Base-by-base conservation (phyloP, 2,888 invertebrate genomes). In the Athalia rosae region DNA sequence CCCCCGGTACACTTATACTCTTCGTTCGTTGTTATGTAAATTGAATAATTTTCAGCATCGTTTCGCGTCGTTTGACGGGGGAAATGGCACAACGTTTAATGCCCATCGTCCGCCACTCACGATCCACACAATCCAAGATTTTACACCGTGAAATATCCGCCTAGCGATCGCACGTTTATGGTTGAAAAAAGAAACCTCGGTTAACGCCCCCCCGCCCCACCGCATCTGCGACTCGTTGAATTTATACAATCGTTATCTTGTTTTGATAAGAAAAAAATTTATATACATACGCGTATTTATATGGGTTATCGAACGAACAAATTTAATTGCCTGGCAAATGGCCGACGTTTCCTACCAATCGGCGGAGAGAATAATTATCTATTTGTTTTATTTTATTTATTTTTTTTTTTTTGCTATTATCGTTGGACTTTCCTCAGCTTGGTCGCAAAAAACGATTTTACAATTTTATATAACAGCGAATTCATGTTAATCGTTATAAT, bases 41-140 rank as follows among this genome's bases (percentile, higher is more conserved):
- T 74, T 74, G 74, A 74, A 74, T 74, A 61, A 61, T 74, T 74
- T 74, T 74, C 74, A 74, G 28, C 61, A 48, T 61, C 59, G 58
- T 41, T 48, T 15, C 11, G 7, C 15, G 8, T 8, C n/a, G n/a
- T 48, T n/a, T 58, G 13, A 56, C 53, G 13, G 59, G 50, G 11
- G 67, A 53, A 67, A 41, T 53, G 48, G 53, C 53, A 53, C n/a
- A 53, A 53, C 53, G 9, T 4, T 3, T 61, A 8, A 8, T 28
- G 28, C 5, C 7, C 7, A 9, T 13, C 13, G 3, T 59, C 59
- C 4, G 3, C n/a, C n/a, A 3, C 4, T 41, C 59, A 15, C 59
- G 15, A n/a, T 59, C n/a, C 63, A 3, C 7, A 13, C 64, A 64
- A 63, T 56, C 13, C 4, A 28, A 28, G 28, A 28, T 28, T 4